phyloP scores from a whole-genome alignment of 2,113 vertebrate species.

The Ariopsis seemanni region DNA sequence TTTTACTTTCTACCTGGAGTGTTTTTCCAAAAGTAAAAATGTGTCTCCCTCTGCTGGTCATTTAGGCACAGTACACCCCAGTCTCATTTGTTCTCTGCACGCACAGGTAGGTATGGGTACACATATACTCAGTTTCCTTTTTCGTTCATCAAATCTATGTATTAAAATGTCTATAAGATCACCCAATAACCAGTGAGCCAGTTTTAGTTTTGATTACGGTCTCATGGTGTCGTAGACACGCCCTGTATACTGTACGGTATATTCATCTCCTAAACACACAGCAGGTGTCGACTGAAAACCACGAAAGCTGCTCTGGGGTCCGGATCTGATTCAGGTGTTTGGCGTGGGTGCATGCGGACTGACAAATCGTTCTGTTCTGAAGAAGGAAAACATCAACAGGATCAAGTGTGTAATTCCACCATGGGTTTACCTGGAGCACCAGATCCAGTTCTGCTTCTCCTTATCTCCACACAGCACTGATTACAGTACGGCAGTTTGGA shows the following conservation, averaged over 20 bases:
- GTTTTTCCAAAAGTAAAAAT: not conserved
- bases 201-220: not conserved
- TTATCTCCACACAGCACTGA: not conserved
- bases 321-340: not conserved
- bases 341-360: not conserved
- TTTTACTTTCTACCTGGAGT: not conserved
- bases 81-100: not conserved
- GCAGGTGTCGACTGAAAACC: constrained; percentile 1
- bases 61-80: not conserved
- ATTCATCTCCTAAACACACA: not conserved
- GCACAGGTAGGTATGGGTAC: not conserved
- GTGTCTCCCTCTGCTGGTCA: constrained; percentile 46
- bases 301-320: constrained; percentile 4
- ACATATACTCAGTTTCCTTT: not conserved
- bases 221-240: not conserved
- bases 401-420: not conserved
- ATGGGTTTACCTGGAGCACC: not conserved
- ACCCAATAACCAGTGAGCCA: not conserved
- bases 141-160: not conserved
- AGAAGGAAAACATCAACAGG: constrained; percentile 5
- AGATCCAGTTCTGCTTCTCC: not conserved
- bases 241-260: not conserved
- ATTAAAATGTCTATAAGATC: not conserved
- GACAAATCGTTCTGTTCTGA: not conserved
- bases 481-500: not conserved